Evolutionary conservation across 2,888 invertebrate genomes (phyloP).

Genomic region (Piscicola geometra): DNA sequence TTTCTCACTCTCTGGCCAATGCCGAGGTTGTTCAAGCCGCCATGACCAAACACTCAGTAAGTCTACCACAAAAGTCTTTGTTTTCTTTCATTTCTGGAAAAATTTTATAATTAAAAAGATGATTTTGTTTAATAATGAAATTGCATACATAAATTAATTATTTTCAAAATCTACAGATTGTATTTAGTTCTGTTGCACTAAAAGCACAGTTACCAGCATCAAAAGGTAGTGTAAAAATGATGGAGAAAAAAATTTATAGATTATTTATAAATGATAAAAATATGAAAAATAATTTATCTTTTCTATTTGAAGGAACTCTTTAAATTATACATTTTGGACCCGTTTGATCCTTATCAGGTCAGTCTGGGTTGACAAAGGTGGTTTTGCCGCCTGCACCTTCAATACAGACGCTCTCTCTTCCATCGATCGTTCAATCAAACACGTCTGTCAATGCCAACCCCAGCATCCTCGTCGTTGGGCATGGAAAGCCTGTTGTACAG

Average conservation of each 20-base stretch:
- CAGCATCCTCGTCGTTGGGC: slow-evolving; percentile 1
- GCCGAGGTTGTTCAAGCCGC: not conserved
- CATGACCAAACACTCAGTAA: slow-evolving; percentile 1
- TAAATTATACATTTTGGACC: too few species aligned
- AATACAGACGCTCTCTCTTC: not conserved
- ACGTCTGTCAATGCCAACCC: not conserved
- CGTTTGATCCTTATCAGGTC: not conserved
- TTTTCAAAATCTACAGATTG: not conserved
- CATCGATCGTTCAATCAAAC: not conserved
- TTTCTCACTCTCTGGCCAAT: not conserved
- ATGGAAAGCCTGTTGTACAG: not conserved
- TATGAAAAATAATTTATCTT: too few species aligned
- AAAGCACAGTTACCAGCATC: slow-evolving; percentile 1
- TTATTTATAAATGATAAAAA: too few species aligned
- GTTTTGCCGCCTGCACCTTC: not conserved
- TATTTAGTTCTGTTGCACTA: not conserved
- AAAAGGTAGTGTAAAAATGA: not conserved
- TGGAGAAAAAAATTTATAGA: not conserved
- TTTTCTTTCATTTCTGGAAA: too few species aligned
- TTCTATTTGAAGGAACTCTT: too few species aligned
- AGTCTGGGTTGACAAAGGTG: not conserved
- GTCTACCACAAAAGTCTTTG: not conserved
- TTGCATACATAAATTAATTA: not conserved
- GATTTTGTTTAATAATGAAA: too few species aligned
- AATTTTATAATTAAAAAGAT: too few species aligned